Conservation (phyloP, 2,888 invertebrate genomes). For the Cosmorhoe ocellata region DNA sequence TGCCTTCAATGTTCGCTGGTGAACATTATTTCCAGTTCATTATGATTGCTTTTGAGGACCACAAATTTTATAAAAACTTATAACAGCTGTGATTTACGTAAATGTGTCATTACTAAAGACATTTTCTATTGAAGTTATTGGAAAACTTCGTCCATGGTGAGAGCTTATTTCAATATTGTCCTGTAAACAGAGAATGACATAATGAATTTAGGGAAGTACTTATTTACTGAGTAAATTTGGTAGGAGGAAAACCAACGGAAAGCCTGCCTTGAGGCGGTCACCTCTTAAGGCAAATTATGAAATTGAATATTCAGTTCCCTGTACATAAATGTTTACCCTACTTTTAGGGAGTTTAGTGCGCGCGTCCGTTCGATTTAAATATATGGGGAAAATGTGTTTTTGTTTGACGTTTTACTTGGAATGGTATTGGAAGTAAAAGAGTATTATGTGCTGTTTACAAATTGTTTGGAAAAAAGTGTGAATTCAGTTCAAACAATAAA, state of each 20-base stretch:
- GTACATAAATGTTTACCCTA: slow-evolving; percentile 27
- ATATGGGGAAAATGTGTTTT: slow-evolving; percentile 28
- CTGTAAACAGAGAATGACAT: slow-evolving; percentile 27
- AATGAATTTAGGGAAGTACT: slow-evolving; percentile 23
- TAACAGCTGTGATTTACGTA: slow-evolving; percentile 58
- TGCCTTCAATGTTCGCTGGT: no score
- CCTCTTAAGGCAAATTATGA: slow-evolving; percentile 23
- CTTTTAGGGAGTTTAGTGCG: slow-evolving; percentile 28
- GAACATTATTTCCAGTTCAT: no score
- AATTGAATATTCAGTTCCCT: slow-evolving; percentile 32
- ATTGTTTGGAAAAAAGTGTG: slow-evolving; percentile 24
- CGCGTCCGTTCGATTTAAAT: slow-evolving; percentile 19
- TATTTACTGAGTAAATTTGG: slow-evolving; percentile 6
- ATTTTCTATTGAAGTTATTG: slow-evolving; percentile 28
- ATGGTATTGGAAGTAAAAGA: slow-evolving; percentile 29
- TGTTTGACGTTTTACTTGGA: slow-evolving; percentile 34
- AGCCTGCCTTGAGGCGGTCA: slow-evolving; percentile 6
- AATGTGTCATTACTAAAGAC: background rate
- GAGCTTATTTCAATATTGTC: slow-evolving; percentile 36
- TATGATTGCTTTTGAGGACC: slow-evolving; percentile 49
- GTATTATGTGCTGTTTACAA: slow-evolving; percentile 30
- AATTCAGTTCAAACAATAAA: slow-evolving; percentile 17
- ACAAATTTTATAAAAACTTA: slow-evolving; percentile 59
- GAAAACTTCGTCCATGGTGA: slow-evolving; percentile 34
- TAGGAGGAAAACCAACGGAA: slow-evolving; percentile 6